Conservation (phyloP, 2,888 invertebrate genomes). For the Willowsia nigromaculata region DNA sequence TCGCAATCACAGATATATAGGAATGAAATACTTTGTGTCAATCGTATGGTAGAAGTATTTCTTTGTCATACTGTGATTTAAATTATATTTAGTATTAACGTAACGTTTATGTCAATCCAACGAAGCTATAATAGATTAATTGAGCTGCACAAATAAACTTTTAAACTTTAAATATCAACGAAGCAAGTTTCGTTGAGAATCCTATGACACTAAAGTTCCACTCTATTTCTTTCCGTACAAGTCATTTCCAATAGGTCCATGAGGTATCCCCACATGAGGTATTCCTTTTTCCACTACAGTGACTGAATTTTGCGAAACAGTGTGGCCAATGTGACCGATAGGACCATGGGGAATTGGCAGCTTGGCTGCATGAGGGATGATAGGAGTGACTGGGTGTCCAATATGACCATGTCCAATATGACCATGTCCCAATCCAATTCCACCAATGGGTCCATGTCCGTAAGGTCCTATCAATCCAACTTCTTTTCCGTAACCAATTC, state of each 20-base stretch:
- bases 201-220: slow-evolving; percentile 4
- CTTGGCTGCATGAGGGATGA: not conserved
- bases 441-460: not conserved
- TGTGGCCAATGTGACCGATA: not conserved
- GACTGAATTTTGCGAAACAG: slow-evolving; percentile 21
- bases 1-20: not conserved
- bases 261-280: slow-evolving; percentile 21
- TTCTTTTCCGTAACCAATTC: not conserved
- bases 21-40: too few relatives aligned
- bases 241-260: slow-evolving; percentile 24
- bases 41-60: too few relatives aligned
- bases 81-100: too few relatives aligned
- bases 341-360: slow-evolving; percentile 16
- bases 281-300: slow-evolving; percentile 46
- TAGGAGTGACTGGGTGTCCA: slow-evolving; percentile 43
- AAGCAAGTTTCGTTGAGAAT: too few relatives aligned
- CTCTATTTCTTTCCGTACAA: slow-evolving; percentile 43
- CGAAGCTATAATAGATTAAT: too few relatives aligned
- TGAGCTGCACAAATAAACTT: not conserved
- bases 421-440: not conserved
- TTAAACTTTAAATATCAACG: too few relatives aligned
- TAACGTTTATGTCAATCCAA: too few relatives aligned
- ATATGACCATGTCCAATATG: not conserved
- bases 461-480: not conserved
- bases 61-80: too few relatives aligned